Percentiles rank a stretch among this genome's conserved stretches.
phyloP scores from a whole-genome alignment of 2,113 vertebrate genomes.

The Zosterops borbonicus region DNA sequence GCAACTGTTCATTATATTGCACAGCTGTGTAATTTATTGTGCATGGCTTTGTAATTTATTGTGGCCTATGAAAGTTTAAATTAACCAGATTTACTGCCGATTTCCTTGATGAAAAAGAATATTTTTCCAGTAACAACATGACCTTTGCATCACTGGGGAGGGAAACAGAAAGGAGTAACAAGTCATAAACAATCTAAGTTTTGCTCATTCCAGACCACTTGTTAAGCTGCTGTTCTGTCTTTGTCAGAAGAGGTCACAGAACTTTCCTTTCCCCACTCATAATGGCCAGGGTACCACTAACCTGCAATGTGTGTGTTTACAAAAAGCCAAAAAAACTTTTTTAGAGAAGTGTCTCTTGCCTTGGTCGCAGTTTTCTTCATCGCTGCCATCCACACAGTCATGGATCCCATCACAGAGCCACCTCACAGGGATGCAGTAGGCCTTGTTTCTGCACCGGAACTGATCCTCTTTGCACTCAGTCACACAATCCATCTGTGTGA shows the following conservation, averaged over 20 bases:
- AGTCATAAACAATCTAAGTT: not conserved
- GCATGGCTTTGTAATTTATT: not conserved
- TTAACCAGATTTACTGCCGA: not conserved
- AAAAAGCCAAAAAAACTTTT: not conserved
- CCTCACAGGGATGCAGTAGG: constrained; percentile 90
- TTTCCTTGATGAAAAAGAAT: not conserved
- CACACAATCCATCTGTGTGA: constrained; percentile 87
- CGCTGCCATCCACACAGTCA: constrained; percentile 95
- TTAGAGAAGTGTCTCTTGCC: constrained; percentile 43
- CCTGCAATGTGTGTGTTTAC: not conserved
- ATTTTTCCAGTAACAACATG: not conserved
- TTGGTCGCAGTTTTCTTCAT: constrained; percentile 89
- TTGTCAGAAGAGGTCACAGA: not conserved
- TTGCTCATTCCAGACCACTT: not conserved
- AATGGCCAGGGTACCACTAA: not conserved
- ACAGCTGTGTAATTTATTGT: not conserved
- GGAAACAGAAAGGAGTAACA: not conserved
- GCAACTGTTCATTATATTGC: not conserved
- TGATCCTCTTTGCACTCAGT: constrained; percentile 92
- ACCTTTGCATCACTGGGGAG: not conserved
- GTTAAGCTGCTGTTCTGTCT: not conserved
- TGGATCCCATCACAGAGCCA: constrained; percentile 93
- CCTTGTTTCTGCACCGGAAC: constrained; percentile 91
- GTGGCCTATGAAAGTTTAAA: not conserved
- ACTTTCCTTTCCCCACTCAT: not conserved